Evolutionary conservation across 2,797 vertebrate species (phyloP).

Genomic region (Prunella strophiata): DNA sequence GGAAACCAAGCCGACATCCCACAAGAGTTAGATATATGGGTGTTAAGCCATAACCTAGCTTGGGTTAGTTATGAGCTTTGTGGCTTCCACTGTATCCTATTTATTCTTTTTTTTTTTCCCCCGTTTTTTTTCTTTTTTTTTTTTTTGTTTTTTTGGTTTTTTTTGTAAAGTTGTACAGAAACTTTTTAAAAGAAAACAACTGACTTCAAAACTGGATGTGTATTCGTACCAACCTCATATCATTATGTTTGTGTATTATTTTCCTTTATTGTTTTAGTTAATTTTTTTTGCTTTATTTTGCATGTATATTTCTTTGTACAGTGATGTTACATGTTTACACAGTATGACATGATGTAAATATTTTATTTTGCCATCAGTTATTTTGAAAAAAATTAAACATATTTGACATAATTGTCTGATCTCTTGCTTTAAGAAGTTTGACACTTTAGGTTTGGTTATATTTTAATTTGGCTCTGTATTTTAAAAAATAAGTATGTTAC

Average conservation of each 20-base stretch:
- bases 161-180: slow-evolving; percentile 86
- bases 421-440: slow-evolving; percentile 70
- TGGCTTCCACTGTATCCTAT: slow-evolving; percentile 75
- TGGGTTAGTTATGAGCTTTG: slow-evolving; percentile 65
- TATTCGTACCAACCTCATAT: slow-evolving; percentile 85
- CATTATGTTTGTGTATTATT: slow-evolving; percentile 80
- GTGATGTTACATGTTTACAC: slow-evolving; percentile 90
- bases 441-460: slow-evolving; percentile 31
- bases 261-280: slow-evolving; percentile 78
- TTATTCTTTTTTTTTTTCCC: slow-evolving; percentile 64
- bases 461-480: slow-evolving; percentile 32
- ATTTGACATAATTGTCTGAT: slow-evolving; percentile 83
- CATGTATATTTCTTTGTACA: slow-evolving; percentile 99
- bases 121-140: too few relatives aligned
- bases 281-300: slow-evolving; percentile 85
- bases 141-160: neutral
- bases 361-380: slow-evolving; percentile 95
- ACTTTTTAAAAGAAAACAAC: slow-evolving; percentile 78
- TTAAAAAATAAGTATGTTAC: neutral
- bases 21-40: slow-evolving; percentile 51
- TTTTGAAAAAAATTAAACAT: slow-evolving; percentile 95
- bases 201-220: slow-evolving; percentile 85
- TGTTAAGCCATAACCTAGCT: slow-evolving; percentile 73
- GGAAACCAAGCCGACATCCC: slow-evolving; percentile 58
- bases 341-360: slow-evolving; percentile 96